Evolutionary conservation across 2,888 invertebrate genomes (phyloP).

Genomic region (Globia sparganii): DNA sequence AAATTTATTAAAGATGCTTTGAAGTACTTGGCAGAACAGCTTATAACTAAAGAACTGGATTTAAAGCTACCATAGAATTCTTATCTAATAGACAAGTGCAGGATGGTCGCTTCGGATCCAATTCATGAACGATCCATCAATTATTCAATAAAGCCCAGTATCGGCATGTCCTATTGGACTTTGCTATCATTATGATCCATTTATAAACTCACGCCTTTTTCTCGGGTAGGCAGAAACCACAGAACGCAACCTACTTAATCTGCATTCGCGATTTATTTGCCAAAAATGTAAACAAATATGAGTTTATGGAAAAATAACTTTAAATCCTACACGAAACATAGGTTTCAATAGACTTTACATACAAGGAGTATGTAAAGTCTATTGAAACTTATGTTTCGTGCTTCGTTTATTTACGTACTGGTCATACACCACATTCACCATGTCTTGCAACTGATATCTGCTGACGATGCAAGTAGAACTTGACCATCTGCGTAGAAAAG

Average conservation of each 20-base stretch:
- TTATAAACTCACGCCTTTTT: background rate
- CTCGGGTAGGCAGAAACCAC: background rate
- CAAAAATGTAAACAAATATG: too few relatives aligned
- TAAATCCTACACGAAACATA: too few relatives aligned
- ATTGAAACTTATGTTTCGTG: too few relatives aligned
- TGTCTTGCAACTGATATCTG: background rate
- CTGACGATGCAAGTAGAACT: background rate
- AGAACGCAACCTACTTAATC: background rate
- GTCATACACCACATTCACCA: background rate
- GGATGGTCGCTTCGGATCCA: background rate
- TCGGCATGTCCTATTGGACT: background rate
- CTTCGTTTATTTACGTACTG: background rate
- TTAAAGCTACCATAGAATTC: background rate
- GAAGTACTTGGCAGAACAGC: background rate
- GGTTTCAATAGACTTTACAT: too few relatives aligned
- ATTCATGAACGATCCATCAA: conserved; percentile 1
- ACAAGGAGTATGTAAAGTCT: too few relatives aligned
- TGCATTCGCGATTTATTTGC: too few relatives aligned
- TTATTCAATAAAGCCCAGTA: conserved; percentile 10
- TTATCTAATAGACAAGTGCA: background rate
- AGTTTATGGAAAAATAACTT: too few relatives aligned
- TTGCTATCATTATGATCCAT: background rate
- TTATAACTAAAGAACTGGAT: background rate
- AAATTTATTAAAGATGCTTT: background rate
- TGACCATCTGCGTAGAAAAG: background rate